Evolutionary conservation across 92 coral and sea anemone genomes (phyloP), one percentile per base, ranked within the genome.

Genomic region (Nematostella vectensis): DNA sequence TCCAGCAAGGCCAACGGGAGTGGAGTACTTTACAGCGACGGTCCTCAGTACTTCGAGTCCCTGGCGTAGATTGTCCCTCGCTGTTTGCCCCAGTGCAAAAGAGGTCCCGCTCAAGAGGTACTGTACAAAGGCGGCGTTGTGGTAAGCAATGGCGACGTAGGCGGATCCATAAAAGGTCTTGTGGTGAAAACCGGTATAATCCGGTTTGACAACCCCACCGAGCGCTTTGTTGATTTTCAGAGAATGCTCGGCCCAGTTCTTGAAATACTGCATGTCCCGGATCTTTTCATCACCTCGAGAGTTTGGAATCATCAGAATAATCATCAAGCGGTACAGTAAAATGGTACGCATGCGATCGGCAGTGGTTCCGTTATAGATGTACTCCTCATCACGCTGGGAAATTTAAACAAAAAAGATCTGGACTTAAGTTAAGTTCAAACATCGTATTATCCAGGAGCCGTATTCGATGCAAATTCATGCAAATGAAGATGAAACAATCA

Each of bases 291-390:
- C 59, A 21, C 56, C 31, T 11, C 1, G 11, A 29, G 62, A 27
- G 2, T 70, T 68, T 8, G 83, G 89, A 64, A 74, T 77, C 79
- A 76, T 68, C 11, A 86, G 70, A 12, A 81, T 64, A 11, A 69
- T 73, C 38, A 81, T 54, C 2, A 86, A 36, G 12, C 80, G 49
- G 49, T 19, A 83, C 12, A 78, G 16, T 29, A 75, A 29, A 2
- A 68, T 43, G 13, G 94, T 83, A 33, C 82, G 67, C 59, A 83
- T 31, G 2, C 87, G 58, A 52, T 66, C 87, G 17, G 77, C 81
- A 12, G 81, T 74, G 17, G 81, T 60, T 3, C 87, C 87, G 16
- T 56, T 52, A 55, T 42, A 73, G 25, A 16, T 22, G 22, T 48
- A 62, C 39, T 43, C 43, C 9, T 11, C n/a, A 0, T 62, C 68